phyloP scores from a whole-genome alignment of 2,888 invertebrate species.

The Tethea ocularis region DNA sequence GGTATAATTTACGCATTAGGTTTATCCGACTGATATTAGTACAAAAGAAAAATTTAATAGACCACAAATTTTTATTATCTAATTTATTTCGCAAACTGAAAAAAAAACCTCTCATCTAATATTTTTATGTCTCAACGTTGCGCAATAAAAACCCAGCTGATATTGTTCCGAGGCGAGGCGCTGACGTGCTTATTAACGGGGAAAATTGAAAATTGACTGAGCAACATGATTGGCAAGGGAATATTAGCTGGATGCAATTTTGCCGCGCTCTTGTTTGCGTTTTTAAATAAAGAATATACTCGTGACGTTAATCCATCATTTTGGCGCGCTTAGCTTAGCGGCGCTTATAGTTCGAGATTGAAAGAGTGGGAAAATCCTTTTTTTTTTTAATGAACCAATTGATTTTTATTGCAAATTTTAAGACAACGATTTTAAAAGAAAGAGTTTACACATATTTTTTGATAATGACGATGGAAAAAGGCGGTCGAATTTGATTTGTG shows the following conservation, averaged over 20 bases:
- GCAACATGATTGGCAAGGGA: constrained; percentile 80
- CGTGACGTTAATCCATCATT: constrained; percentile 80
- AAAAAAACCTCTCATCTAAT: constrained; percentile 22
- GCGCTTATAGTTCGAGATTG: background rate
- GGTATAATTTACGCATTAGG: no score
- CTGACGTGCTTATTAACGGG: constrained; percentile 79
- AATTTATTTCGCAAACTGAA: constrained; percentile 14
- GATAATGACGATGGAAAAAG: background rate
- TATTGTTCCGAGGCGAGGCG: constrained; percentile 65
- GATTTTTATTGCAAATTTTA: background rate
- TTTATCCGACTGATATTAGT: no score
- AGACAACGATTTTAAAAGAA: background rate
- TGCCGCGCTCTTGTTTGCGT: constrained; percentile 64
- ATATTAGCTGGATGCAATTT: constrained; percentile 79
- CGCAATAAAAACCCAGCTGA: constrained; percentile 56
- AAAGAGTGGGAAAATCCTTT: background rate
- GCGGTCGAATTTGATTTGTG: background rate
- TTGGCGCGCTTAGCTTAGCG: constrained; percentile 11
- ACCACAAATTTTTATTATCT: no score
- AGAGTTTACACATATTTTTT: no score
- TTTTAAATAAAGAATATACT: constrained; percentile 60
- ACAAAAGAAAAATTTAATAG: background rate
- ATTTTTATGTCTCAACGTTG: constrained; percentile 30
- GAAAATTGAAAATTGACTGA: constrained; percentile 82
- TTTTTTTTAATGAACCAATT: background rate